Evolutionary conservation across 2,113 vertebrate genomes (phyloP).

Genomic region (Dicrurus megarhynchus): DNA sequence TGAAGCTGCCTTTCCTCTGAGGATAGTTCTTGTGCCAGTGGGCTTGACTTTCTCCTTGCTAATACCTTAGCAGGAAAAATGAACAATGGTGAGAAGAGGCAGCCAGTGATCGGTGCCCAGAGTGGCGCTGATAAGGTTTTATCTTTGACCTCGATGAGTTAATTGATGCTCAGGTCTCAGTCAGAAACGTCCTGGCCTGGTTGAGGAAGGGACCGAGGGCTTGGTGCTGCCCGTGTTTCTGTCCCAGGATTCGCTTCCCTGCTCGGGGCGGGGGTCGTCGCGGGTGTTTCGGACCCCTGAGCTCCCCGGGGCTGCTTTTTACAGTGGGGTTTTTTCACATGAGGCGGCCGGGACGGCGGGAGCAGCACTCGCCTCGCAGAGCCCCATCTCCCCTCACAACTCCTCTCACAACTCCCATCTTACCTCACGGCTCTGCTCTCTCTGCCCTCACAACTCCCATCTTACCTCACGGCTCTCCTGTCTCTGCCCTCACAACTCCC

Average conservation of each 20-base stretch:
- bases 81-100: not conserved
- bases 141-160: slow-evolving; percentile 5
- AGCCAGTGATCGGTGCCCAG: not conserved
- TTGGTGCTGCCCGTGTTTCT: fast-evolving
- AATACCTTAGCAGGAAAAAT: not conserved
- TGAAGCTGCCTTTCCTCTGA: not conserved
- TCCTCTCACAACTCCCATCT: not conserved
- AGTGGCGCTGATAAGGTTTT: not conserved
- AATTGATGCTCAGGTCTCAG: not conserved
- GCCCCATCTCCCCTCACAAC: not conserved
- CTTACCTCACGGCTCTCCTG: not conserved
- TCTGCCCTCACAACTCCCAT: not conserved
- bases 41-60: not conserved
- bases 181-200: not conserved
- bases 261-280: fast-evolving
- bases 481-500: not conserved
- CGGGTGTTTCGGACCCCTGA: not conserved
- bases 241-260: fast-evolving
- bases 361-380: not conserved
- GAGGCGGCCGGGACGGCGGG: fast-evolving
- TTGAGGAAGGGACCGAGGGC: fast-evolving
- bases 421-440: not conserved
- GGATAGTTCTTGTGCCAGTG: not conserved
- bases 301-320: not conserved
- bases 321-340: not conserved